A percentile compares a stretch with the other conserved stretches of the same genome.
Evolutionary conservation across 1,140 invertebrate genomes (phyloP).

Genomic region (Calosoma granatense): DNA sequence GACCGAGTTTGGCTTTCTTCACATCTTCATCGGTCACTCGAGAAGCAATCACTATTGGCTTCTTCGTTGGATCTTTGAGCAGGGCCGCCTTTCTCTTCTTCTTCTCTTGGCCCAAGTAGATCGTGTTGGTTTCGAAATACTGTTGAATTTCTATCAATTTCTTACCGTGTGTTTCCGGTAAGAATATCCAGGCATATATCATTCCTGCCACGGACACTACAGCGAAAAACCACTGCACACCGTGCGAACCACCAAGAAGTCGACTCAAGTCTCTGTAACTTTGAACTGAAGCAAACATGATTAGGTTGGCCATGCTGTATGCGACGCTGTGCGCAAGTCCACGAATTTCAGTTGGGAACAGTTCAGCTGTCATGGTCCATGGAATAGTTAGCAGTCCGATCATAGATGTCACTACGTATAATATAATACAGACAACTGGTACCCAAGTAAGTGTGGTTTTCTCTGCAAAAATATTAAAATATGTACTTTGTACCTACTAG

Average conservation of each 20-base stretch:
- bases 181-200: constrained; percentile 47
- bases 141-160: constrained; percentile 55
- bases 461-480: constrained; percentile 22
- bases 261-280: constrained; percentile 36
- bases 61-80: background rate
- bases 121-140: constrained; percentile 41
- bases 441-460: constrained; percentile 20
- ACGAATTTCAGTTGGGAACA: constrained; percentile 48
- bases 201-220: constrained; percentile 45
- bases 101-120: constrained; percentile 24
- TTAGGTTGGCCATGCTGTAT: constrained; percentile 39
- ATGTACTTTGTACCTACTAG: background rate
- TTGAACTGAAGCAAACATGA: constrained; percentile 44
- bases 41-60: background rate
- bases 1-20: background rate
- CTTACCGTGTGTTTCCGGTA: constrained; percentile 64
- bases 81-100: background rate
- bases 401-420: constrained; percentile 46
- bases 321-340: constrained; percentile 43
- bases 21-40: background rate
- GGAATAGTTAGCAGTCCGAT: constrained; percentile 47
- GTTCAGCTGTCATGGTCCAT: constrained; percentile 50
- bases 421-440: constrained; percentile 37
- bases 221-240: constrained; percentile 59
- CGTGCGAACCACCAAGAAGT: constrained; percentile 44